Percentiles rank a stretch among this genome's conserved stretches.
Conservation (phyloP, 2,888 invertebrate genomes). For the Clanis bilineata region DNA sequence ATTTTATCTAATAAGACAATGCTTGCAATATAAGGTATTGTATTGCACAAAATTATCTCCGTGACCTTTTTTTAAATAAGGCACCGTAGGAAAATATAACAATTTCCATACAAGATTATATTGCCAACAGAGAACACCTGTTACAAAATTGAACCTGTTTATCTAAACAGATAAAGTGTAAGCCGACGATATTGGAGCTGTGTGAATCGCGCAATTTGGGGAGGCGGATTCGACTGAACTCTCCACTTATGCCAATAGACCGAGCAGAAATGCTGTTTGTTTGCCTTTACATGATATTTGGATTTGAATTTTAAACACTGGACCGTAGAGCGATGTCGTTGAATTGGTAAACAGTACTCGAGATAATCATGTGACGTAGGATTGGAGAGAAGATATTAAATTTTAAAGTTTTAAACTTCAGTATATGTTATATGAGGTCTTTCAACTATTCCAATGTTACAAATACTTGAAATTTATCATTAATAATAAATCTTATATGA, state of each 20-base stretch:
- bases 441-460: too few relatives aligned
- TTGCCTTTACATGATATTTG: not conserved
- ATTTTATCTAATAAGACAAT: not conserved
- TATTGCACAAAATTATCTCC: not conserved
- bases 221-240: slow-evolving; percentile 1
- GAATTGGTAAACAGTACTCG: not conserved
- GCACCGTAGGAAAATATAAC: not conserved
- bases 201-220: slow-evolving; percentile 14
- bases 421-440: too few relatives aligned
- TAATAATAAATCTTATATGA: too few relatives aligned
- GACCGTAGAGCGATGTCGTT: not conserved
- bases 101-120: slow-evolving; percentile 2
- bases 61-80: not conserved
- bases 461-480: too few relatives aligned
- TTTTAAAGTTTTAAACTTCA: too few relatives aligned
- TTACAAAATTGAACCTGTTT: slow-evolving; percentile 19
- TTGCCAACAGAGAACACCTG: slow-evolving; percentile 6
- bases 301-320: not conserved
- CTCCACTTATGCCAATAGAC: slow-evolving; percentile 14
- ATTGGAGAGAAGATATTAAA: not conserved
- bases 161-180: slow-evolving; percentile 15
- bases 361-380: not conserved
- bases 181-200: slow-evolving; percentile 9
- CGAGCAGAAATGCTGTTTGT: slow-evolving; percentile 17
- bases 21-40: not conserved